Evolutionary conservation across 2,797 vertebrate genomes (phyloP).

Genomic region (Anguilla pacifica): DNA sequence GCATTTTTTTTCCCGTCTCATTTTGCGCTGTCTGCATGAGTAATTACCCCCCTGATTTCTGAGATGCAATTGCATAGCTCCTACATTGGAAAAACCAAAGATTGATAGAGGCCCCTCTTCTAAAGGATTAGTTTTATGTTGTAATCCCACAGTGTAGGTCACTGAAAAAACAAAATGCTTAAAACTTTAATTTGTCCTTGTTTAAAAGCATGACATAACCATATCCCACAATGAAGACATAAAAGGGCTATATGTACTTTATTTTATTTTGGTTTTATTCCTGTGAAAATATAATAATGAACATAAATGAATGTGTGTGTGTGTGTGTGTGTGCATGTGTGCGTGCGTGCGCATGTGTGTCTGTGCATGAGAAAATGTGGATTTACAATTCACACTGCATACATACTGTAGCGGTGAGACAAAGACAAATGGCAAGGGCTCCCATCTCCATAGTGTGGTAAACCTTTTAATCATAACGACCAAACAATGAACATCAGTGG

Average conservation of each 20-base stretch:
- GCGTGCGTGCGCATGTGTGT: background rate
- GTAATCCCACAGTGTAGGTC: slow-evolving; percentile 83
- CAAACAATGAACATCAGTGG: slow-evolving; percentile 71
- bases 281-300: background rate
- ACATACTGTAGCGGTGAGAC: slow-evolving; percentile 51
- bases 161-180: slow-evolving; percentile 80
- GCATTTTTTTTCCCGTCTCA: slow-evolving; percentile 84
- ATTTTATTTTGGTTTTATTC: background rate
- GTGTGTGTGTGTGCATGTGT: background rate
- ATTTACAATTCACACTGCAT: slow-evolving; percentile 44
- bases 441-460: slow-evolving; percentile 64
- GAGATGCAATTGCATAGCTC: slow-evolving; percentile 88
- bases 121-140: slow-evolving; percentile 80
- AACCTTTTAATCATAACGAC: slow-evolving; percentile 73
- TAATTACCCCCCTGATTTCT: slow-evolving; percentile 95
- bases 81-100: slow-evolving; percentile 85
- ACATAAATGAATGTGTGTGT: background rate
- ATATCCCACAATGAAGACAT: slow-evolving; percentile 40
- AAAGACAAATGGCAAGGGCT: slow-evolving; percentile 62
- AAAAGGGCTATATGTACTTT: background rate
- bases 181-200: slow-evolving; percentile 74
- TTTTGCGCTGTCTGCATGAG: slow-evolving; percentile 92
- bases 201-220: slow-evolving; percentile 61
- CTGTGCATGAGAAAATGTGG: background rate
- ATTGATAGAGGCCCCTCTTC: slow-evolving; percentile 84